Conservation (phyloP, 2,113 vertebrate species). For the Hemiprocne comata region DNA sequence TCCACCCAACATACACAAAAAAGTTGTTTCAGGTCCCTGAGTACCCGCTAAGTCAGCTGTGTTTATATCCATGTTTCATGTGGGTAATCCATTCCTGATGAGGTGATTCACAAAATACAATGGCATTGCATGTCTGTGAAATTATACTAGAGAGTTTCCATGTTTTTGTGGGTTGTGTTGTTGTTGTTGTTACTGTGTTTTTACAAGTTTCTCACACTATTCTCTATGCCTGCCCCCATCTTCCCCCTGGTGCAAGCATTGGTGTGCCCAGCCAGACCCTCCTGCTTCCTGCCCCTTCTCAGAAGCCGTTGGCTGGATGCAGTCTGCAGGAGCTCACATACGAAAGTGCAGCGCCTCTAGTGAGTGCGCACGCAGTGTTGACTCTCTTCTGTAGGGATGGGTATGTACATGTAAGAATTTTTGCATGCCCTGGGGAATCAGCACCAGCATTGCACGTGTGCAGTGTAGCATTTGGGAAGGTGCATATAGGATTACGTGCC, state of each 20-base stretch:
- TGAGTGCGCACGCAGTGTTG: rapidly evolving
- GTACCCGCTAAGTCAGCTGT: background rate
- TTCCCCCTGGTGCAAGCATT: rapidly evolving
- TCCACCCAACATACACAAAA: rapidly evolving
- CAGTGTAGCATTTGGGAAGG: background rate
- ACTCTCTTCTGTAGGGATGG: background rate
- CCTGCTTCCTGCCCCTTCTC: background rate
- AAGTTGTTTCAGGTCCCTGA: background rate
- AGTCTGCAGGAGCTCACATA: rapidly evolving
- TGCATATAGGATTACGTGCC: rapidly evolving
- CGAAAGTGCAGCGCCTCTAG: rapidly evolving
- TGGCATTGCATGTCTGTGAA: background rate
- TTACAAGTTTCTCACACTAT: background rate
- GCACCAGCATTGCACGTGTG: rapidly evolving
- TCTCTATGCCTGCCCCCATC: rapidly evolving
- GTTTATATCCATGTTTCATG: background rate
- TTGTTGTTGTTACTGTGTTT: too few relatives aligned
- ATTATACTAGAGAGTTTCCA: background rate
- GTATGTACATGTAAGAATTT: rapidly evolving
- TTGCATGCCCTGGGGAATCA: background rate
- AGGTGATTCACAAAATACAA: background rate
- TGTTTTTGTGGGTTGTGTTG: background rate
- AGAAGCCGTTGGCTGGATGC: background rate
- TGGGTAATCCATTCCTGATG: background rate
- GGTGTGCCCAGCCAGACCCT: background rate